Evolutionary conservation across 2,797 vertebrate genomes (phyloP).

Genomic region (Poecilia velifera): DNA sequence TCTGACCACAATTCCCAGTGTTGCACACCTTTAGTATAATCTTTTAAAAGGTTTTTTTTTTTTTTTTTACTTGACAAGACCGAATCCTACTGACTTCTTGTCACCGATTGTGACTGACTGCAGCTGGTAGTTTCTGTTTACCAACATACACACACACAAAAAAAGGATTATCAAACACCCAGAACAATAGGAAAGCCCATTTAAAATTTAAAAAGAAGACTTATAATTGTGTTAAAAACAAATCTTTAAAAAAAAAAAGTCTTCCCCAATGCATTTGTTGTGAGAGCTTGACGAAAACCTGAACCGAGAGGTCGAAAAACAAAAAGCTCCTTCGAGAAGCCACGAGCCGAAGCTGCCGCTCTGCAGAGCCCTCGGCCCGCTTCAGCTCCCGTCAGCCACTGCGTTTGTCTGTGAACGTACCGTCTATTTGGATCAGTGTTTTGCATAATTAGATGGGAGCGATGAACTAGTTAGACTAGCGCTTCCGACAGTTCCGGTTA

Average conservation of each 20-base stretch:
- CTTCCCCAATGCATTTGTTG: not conserved
- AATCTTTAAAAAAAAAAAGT: not conserved
- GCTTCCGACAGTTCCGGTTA: slow-evolving; percentile 26
- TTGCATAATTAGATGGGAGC: slow-evolving; percentile 33
- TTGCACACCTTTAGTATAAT: too few relatives aligned
- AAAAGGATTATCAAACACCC: not conserved
- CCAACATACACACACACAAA: not conserved
- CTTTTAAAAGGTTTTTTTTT: not conserved
- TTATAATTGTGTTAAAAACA: not conserved
- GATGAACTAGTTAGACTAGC: slow-evolving; percentile 14
- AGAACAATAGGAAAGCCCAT: not conserved
- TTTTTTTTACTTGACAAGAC: not conserved
- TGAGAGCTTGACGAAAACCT: not conserved
- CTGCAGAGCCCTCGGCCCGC: not conserved
- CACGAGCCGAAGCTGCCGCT: not conserved
- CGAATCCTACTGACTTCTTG: not conserved
- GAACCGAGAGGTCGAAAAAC: not conserved
- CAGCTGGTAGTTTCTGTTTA: not conserved
- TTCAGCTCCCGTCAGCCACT: slow-evolving; percentile 14
- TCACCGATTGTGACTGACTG: not conserved
- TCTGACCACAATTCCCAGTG: too few relatives aligned
- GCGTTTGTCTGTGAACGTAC: slow-evolving; percentile 1
- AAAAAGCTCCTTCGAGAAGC: not conserved
- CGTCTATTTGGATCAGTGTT: slow-evolving; percentile 25
- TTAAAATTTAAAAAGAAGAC: not conserved